phyloP scores from a whole-genome alignment of 2,113 vertebrate genomes.

The Nycticryphes semicollaris region DNA sequence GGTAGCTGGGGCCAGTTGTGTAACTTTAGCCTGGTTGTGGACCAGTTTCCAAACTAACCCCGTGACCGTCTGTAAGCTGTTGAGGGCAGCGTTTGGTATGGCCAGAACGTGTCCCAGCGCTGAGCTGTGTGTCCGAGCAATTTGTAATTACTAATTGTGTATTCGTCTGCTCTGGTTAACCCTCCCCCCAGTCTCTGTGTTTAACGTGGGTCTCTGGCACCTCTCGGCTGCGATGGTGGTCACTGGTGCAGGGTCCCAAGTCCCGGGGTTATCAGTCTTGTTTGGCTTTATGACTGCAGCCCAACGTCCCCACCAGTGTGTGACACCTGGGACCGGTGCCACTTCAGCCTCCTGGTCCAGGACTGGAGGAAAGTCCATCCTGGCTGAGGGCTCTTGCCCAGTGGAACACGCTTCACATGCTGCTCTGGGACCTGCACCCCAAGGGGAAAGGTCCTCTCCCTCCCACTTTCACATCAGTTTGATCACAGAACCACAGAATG shows the following conservation, averaged over 20 bases:
- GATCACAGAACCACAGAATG: not conserved
- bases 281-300: not conserved
- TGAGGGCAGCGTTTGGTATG: not conserved
- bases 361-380: not conserved
- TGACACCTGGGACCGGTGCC: not conserved
- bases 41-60: not conserved
- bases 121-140: not conserved
- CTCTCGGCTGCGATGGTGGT: not conserved
- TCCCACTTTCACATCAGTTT: not conserved
- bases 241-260: not conserved
- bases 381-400: not conserved
- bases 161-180: constrained; percentile 1
- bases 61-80: not conserved
- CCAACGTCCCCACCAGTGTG: rapidly evolving
- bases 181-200: not conserved
- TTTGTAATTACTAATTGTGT: not conserved
- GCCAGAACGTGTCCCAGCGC: not conserved
- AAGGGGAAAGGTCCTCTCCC: not conserved
- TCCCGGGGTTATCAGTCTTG: not conserved
- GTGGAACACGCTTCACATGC: rapidly evolving
- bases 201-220: not conserved
- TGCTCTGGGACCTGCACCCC: not conserved
- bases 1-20: constrained; percentile 1
- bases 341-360: not conserved
- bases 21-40: constrained; percentile 4